phyloP scores from a whole-genome alignment of 2,888 invertebrate species.

The Phalera bucephala region DNA sequence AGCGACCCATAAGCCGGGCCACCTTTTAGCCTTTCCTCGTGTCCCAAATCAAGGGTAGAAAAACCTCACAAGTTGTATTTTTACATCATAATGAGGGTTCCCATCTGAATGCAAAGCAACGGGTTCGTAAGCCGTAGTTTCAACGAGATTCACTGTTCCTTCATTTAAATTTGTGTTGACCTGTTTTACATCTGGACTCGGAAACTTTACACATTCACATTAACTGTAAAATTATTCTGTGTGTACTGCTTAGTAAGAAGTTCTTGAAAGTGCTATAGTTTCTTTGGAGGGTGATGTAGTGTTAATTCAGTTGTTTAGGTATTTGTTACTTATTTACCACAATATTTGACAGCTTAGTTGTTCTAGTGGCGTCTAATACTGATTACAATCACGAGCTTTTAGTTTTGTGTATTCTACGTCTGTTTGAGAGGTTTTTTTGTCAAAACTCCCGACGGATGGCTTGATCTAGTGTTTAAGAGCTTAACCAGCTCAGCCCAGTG shows the following conservation, averaged over 20 bases:
- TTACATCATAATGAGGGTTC: conserved; percentile 43
- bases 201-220: conserved; percentile 16
- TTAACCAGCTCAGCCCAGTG: too few species aligned
- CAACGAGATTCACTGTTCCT: conserved; percentile 28
- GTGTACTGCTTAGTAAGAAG: background rate
- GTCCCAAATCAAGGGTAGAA: conserved; percentile 23
- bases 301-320: too few species aligned
- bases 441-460: too few species aligned
- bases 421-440: too few species aligned
- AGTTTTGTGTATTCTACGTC: too few species aligned
- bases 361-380: too few species aligned
- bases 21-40: conserved; percentile 5
- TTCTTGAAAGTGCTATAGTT: too few species aligned
- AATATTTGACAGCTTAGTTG: too few species aligned
- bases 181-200: conserved; percentile 23
- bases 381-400: too few species aligned
- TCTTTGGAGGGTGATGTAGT: too few species aligned
- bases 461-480: too few species aligned
- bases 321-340: too few species aligned
- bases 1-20: background rate
- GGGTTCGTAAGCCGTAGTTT: conserved; percentile 34
- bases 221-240: conserved; percentile 8
- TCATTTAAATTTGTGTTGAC: conserved; percentile 40
- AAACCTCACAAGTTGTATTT: conserved; percentile 37
- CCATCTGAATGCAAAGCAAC: conserved; percentile 36